These are phyloP conservation scores for Ericerus pela DNA, from an alignment of 1,140 invertebrate species.

Conservation along the genomic window DNA sequence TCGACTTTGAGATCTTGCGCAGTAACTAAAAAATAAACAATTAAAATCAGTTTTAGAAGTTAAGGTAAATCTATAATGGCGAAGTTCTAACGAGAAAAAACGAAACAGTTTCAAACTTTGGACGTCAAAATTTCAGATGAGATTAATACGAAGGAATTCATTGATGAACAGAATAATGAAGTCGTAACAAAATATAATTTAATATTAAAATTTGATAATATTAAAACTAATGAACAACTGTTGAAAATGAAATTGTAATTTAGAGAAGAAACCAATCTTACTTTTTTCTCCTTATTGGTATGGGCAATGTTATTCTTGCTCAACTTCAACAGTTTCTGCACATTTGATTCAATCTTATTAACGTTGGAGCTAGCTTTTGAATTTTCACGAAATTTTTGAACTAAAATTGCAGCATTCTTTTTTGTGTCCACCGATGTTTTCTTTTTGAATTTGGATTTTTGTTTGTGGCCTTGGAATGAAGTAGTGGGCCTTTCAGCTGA, in stretches of 20 bases:
- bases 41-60: slow-evolving; percentile 1
- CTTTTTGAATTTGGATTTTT: neutral
- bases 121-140: no score
- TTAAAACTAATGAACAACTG: no score
- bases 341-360: neutral
- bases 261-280: neutral
- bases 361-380: neutral
- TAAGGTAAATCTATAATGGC: neutral
- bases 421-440: neutral
- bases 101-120: no score
- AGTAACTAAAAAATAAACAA: slow-evolving; percentile 13
- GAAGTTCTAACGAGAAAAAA: neutral
- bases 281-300: neutral
- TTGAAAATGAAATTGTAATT: no score
- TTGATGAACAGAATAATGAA: no score
- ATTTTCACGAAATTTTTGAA: neutral
- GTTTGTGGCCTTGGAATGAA: neutral
- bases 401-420: neutral
- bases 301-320: neutral
- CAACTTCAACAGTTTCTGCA: neutral
- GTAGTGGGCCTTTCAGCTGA: neutral
- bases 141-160: no score
- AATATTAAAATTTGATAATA: no score
- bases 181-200: no score
- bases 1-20: slow-evolving; percentile 11